These are phyloP conservation scores for Drosophila quasianomalipes DNA, from an alignment of 2,888 invertebrate species.

Conservation along the genomic window DNA sequence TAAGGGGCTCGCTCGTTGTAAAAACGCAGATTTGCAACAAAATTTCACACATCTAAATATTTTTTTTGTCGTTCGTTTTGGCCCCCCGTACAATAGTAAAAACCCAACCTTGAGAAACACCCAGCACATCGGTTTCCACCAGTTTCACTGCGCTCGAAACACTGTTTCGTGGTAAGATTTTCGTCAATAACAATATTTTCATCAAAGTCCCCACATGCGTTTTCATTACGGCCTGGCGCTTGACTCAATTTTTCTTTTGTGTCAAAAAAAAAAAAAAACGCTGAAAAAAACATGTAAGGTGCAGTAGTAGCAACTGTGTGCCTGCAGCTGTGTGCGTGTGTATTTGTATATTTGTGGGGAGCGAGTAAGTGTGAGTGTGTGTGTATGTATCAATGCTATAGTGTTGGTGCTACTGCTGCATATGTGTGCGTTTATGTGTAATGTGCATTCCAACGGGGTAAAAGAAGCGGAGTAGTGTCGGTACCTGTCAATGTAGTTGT, in stretches of 20 bases:
- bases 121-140: constrained; percentile 73
- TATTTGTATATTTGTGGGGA: constrained; percentile 8
- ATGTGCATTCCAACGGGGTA: constrained; percentile 81
- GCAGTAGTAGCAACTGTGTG: constrained; percentile 64
- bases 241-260: constrained; percentile 43
- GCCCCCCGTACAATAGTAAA: constrained; percentile 67
- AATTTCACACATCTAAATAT: constrained; percentile 63
- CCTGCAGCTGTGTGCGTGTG: constrained; percentile 37
- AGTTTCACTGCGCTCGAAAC: constrained; percentile 54
- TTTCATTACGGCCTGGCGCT: constrained; percentile 39
- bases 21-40: constrained; percentile 49
- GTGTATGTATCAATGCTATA: constrained; percentile 46
- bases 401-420: constrained; percentile 48
- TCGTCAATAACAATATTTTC: constrained; percentile 20
- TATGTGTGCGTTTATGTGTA: constrained; percentile 25
- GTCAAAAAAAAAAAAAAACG: constrained; percentile 32
- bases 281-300: constrained; percentile 73
- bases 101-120: constrained; percentile 79
- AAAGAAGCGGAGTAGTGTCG: constrained; percentile 50
- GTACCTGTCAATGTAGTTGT: constrained; percentile 36
- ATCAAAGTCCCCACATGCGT: constrained; percentile 24
- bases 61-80: constrained; percentile 64
- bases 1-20: constrained; percentile 34
- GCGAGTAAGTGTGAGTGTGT: constrained; percentile 35
- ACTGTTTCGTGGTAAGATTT: constrained; percentile 66